Base-by-base conservation (phyloP, 2,113 vertebrate species). In the Scytalopus superciliaris region DNA sequence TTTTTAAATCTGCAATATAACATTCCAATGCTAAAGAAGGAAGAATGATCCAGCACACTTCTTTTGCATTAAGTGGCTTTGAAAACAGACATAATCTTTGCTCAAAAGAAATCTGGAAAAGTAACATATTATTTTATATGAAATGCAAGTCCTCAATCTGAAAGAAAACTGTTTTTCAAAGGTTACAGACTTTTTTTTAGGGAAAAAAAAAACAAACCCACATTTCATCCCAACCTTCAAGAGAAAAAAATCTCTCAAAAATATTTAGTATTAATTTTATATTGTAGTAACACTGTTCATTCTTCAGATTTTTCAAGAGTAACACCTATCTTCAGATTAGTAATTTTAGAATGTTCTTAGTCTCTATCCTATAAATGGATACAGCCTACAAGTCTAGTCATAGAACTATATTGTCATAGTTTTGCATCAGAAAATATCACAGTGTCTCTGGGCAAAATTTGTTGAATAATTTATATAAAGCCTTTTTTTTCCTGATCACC, bases 271-370 rank as follows among this genome's bases (percentile, higher is more conserved):
- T 42, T 82, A 8, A 74, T 85, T 77, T 84, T 67, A 47, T 45
- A 27, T 56, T 64, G 37, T 21, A 14, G 84, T 88, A 86, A 81
- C 52, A 78, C 63, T 79, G 7, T 96, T 96, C 45, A 83, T 18
- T 64, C 77, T 70, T 50, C 95, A 94, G 21, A 76, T 45, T 72
- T 94, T 62, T 79, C 80, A 89, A n/a, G 69, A 84, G 22, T 70
- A 28, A 82, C 83, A 60, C 4, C 96, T 80, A 66, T 97, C 70
- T 92, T 90, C 76, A 94, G 87, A 73, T 68, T 56, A 94, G 44
- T 24, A 22, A 79, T 76, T 94, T 84, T 45, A 67, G 47, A 86
- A 64, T 2, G 2, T 27, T 39, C 37, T 35, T 25, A n/a, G 8
- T 7, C 39, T 73, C 64, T 62, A 31, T 21, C 16, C 49, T 44